phyloP scores from a whole-genome alignment of 2,113 vertebrate genomes.

The Carollia perspicillata region DNA sequence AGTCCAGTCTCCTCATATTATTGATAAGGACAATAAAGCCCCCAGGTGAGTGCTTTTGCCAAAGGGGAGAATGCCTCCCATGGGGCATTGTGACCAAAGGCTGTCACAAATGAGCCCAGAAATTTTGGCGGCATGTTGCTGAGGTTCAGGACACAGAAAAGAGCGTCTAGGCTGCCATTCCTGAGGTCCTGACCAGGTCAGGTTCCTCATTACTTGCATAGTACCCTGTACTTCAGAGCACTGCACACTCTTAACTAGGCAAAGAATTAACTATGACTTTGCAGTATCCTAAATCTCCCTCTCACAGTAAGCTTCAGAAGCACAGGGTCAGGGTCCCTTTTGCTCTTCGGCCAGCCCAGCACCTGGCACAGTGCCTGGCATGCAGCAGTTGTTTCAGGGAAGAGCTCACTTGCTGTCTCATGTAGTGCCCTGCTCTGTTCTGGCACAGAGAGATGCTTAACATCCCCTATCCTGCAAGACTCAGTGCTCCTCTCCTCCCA shows the following conservation, averaged over 20 bases:
- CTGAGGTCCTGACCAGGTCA: background rate
- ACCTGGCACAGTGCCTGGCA: background rate
- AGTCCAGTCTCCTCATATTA: background rate
- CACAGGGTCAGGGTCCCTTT: background rate
- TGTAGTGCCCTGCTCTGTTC: background rate
- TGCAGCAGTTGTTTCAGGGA: background rate
- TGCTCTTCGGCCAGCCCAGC: background rate
- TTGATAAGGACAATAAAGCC: background rate
- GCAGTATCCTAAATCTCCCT: background rate
- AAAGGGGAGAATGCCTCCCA: background rate
- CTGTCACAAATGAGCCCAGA: background rate
- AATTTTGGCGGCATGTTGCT: background rate
- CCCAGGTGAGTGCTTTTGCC: background rate
- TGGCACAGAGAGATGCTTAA: background rate
- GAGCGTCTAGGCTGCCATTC: background rate
- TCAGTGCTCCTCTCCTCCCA: background rate
- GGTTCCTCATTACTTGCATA: fast-evolving
- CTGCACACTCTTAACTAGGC: too few relatives aligned
- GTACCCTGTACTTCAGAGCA: background rate
- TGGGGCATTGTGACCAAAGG: background rate
- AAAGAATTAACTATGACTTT: background rate
- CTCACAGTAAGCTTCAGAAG: background rate
- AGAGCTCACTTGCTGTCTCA: background rate
- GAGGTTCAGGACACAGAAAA: background rate
- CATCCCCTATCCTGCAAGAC: background rate